Evolutionary conservation across 2,888 invertebrate genomes (phyloP).

Genomic region (Eristalis intricaria): DNA sequence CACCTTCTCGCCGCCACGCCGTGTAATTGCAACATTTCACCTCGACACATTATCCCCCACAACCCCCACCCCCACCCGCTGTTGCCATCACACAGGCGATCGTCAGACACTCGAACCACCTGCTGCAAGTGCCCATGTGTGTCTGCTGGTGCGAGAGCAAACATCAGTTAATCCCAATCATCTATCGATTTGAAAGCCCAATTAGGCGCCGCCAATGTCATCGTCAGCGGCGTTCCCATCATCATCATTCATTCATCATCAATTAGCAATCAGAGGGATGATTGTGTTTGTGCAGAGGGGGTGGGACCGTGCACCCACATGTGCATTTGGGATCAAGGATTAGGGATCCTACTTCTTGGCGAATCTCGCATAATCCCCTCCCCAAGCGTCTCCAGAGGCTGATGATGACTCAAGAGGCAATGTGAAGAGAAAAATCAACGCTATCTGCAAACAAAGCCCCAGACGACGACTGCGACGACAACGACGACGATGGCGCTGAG

Average conservation of each 20-base stretch:
- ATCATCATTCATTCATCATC: conserved; percentile 66
- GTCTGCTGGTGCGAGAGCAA: conserved; percentile 18
- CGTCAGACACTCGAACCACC: conserved; percentile 32
- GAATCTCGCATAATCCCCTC: conserved; percentile 58
- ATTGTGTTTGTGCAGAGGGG: conserved; percentile 32
- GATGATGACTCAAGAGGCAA: conserved; percentile 58
- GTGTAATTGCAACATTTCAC: conserved; percentile 67
- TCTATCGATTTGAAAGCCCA: conserved; percentile 68
- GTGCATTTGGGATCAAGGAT: conserved; percentile 40
- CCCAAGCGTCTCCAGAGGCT: neutral
- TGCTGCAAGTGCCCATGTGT: conserved; percentile 19
- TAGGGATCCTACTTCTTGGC: conserved; percentile 62
- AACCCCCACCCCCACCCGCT: conserved; percentile 9
- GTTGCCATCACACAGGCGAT: neutral
- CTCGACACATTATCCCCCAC: conserved; percentile 53
- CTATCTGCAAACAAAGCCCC: conserved; percentile 61
- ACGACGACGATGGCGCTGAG: conserved; percentile 20
- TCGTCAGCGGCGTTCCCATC: conserved; percentile 22
- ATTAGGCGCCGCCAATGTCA: conserved; percentile 67
- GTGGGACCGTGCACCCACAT: neutral
- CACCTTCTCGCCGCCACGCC: conserved; percentile 38
- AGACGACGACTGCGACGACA: conserved; percentile 25
- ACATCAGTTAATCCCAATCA: conserved; percentile 57
- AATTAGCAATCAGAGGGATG: conserved; percentile 65
- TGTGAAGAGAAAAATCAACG: conserved; percentile 43